Evolutionary conservation across 1,140 invertebrate species (phyloP).

Genomic region (Drosophila pectinifera): DNA sequence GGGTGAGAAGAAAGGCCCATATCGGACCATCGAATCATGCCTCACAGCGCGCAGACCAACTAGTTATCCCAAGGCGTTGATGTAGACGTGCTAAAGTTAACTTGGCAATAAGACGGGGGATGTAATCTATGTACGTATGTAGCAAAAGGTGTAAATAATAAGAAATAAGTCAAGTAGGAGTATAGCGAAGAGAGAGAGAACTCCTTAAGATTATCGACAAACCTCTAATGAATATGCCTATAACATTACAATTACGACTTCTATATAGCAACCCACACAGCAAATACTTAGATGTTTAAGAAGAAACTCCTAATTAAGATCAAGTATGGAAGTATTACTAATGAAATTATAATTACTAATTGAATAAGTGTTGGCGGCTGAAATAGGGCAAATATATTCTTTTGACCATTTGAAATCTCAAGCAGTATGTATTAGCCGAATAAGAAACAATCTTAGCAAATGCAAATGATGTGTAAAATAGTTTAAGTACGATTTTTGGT

Average conservation of each 20-base stretch:
- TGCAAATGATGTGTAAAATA: slow-evolving; percentile 8
- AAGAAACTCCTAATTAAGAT: slow-evolving; percentile 29
- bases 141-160: slow-evolving; percentile 11
- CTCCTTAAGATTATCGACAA: slow-evolving; percentile 45
- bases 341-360: slow-evolving; percentile 51
- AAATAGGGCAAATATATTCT: slow-evolving; percentile 12
- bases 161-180: neutral
- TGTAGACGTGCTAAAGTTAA: neutral
- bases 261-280: neutral
- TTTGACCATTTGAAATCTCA: neutral
- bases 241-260: slow-evolving; percentile 17
- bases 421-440: slow-evolving; percentile 1
- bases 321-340: slow-evolving; percentile 59
- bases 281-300: slow-evolving; percentile 32
- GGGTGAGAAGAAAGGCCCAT: neutral
- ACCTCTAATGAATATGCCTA: slow-evolving; percentile 66
- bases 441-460: slow-evolving; percentile 15
- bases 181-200: neutral
- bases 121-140: slow-evolving; percentile 14
- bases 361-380: slow-evolving; percentile 18
- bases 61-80: neutral
- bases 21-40: neutral
- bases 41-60: slow-evolving; percentile 14
- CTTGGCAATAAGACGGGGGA: neutral
- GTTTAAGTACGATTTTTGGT: slow-evolving; percentile 7